These are phyloP conservation scores for Poecilia velifera DNA, from an alignment of 2,797 vertebrate genomes.

Conservation along the genomic window DNA sequence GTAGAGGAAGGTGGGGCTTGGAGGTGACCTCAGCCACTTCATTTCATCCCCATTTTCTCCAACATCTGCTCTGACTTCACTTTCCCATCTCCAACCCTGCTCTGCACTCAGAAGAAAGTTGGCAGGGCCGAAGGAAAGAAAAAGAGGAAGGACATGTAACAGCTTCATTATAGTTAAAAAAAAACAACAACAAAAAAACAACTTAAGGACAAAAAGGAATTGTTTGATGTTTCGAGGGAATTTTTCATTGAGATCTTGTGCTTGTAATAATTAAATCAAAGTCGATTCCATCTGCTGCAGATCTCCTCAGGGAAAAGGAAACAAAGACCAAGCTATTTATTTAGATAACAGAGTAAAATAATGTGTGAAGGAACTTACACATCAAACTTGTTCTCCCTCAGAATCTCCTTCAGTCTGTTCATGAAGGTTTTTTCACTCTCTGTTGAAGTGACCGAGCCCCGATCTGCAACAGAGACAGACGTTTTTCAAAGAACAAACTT, in stretches of 20 bases:
- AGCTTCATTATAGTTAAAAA: conserved; percentile 7
- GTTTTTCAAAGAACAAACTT: conserved; percentile 7
- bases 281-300: conserved; percentile 4
- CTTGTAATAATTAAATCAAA: conserved; percentile 14
- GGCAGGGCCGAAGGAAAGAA: conserved; percentile 1
- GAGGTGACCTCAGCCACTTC: conserved; percentile 6
- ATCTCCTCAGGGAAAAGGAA: conserved; percentile 7
- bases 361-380: conserved; percentile 83
- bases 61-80: conserved; percentile 52
- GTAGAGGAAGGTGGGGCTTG: conserved; percentile 8
- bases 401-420: conserved; percentile 92
- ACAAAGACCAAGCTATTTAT: conserved; percentile 5
- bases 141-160: conserved; percentile 23
- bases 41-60: background rate
- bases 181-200: background rate
- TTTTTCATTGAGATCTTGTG: conserved; percentile 14
- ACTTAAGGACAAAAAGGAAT: conserved; percentile 12
- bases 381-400: conserved; percentile 91
- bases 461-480: conserved; percentile 83
- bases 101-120: conserved; percentile 22
- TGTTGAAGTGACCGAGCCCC: conserved; percentile 81
- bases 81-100: conserved; percentile 9
- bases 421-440: conserved; percentile 94
- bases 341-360: background rate
- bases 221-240: conserved; percentile 23